These are phyloP conservation scores for Cataglyphis cursor DNA, from an alignment of 2,888 invertebrate species.

Conservation along the genomic window DNA sequence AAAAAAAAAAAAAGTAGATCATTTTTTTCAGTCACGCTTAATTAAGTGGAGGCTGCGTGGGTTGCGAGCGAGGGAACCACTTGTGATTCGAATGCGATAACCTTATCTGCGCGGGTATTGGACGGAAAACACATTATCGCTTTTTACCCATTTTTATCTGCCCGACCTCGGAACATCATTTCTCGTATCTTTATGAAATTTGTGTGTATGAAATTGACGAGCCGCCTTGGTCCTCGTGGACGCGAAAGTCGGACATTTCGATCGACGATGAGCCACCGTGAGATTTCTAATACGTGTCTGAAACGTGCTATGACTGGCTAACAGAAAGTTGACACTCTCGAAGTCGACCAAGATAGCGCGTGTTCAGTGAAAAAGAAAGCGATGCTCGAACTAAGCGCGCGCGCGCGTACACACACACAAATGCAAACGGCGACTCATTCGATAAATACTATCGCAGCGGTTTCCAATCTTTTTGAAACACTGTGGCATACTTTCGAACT, in stretches of 20 bases:
- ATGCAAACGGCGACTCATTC: constrained; percentile 5
- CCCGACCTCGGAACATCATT: not conserved
- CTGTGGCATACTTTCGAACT: constrained; percentile 1
- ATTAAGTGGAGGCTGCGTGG: constrained; percentile 24
- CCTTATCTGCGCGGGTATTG: constrained; percentile 51
- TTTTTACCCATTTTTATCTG: not conserved
- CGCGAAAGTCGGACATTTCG: constrained; percentile 74
- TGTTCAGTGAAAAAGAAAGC: constrained; percentile 58
- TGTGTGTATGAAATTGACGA: not conserved
- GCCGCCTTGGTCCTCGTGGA: constrained; percentile 2
- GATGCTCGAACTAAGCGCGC: not conserved
- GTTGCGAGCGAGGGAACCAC: not conserved
- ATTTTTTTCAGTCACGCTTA: not conserved
- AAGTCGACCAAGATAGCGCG: constrained; percentile 41
- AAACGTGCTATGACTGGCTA: constrained; percentile 64
- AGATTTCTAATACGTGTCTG: constrained; percentile 74
- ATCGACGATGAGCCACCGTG: constrained; percentile 67
- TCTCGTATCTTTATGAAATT: not conserved
- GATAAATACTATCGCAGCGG: constrained; percentile 11
- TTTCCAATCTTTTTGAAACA: not conserved
- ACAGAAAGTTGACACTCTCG: constrained; percentile 58
- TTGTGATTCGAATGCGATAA: constrained; percentile 53
- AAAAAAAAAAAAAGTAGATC: not conserved
- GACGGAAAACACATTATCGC: constrained; percentile 25
- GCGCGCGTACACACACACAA: not conserved